Evolutionary conservation across 2,797 vertebrate species (phyloP).

Genomic region (Sphenopsis melanotis): DNA sequence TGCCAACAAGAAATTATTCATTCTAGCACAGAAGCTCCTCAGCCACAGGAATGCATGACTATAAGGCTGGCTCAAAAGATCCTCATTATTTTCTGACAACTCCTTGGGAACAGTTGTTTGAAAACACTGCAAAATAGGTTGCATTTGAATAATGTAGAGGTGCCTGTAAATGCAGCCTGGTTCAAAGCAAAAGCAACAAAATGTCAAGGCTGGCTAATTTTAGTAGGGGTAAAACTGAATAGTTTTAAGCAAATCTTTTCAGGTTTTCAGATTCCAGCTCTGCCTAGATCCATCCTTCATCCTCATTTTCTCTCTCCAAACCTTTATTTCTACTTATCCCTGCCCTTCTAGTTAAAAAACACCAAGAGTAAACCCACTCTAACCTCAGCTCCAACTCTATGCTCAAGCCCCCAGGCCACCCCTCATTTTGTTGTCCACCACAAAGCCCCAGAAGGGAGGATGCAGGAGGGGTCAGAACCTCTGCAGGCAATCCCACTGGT

Average conservation of each 20-base stretch:
- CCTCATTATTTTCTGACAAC: background rate
- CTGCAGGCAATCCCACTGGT: background rate
- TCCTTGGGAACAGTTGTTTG: background rate
- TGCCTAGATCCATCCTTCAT: background rate
- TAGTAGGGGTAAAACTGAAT: background rate
- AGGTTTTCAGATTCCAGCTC: background rate
- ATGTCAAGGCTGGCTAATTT: background rate
- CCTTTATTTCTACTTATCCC: background rate
- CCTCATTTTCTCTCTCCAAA: background rate
- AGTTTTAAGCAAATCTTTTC: background rate
- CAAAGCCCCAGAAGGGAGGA: background rate
- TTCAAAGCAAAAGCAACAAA: background rate
- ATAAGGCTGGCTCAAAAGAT: background rate
- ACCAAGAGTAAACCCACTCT: background rate
- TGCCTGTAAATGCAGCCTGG: background rate
- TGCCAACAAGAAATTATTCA: background rate
- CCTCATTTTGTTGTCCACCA: background rate
- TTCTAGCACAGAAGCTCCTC: background rate
- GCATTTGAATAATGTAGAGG: background rate
- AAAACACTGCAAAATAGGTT: background rate
- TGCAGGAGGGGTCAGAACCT: background rate
- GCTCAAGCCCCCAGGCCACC: fast-evolving
- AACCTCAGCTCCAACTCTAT: background rate
- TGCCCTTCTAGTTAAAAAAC: background rate
- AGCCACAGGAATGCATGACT: background rate